Evolutionary conservation across 2,113 vertebrate genomes (phyloP).

Genomic region (Pollimyrus isidori): DNA sequence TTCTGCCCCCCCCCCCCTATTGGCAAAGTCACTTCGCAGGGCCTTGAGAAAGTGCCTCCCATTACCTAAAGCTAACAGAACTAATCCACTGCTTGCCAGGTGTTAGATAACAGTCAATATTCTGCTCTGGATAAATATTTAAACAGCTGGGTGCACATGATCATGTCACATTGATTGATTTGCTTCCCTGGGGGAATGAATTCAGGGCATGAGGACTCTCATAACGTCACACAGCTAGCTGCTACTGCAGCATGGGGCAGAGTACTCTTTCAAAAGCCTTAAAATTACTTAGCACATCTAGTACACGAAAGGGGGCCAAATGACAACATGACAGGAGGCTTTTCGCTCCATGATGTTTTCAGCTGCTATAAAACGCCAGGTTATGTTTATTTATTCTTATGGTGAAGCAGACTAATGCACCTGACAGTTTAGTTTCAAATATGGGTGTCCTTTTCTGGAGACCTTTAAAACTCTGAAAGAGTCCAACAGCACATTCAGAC

Average conservation of each 20-base stretch:
- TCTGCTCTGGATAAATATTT: slow-evolving; percentile 42
- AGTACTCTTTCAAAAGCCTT: not conserved
- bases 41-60: not conserved
- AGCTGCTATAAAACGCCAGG: slow-evolving; percentile 26
- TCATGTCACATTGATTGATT: slow-evolving; percentile 34
- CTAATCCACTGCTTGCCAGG: slow-evolving; percentile 39
- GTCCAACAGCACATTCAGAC: not conserved
- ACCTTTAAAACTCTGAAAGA: not conserved
- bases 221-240: not conserved
- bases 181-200: slow-evolving; percentile 26
- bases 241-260: not conserved
- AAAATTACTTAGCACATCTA: not conserved
- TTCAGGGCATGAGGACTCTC: slow-evolving; percentile 40
- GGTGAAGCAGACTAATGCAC: slow-evolving; percentile 57
- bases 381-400: slow-evolving; percentile 33
- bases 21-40: not conserved
- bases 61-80: slow-evolving; percentile 25
- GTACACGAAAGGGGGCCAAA: not conserved
- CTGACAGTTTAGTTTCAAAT: slow-evolving; percentile 70
- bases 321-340: not conserved
- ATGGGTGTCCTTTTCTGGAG: slow-evolving; percentile 51
- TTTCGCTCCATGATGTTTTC: slow-evolving; percentile 31
- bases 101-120: slow-evolving; percentile 34
- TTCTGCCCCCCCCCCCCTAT: not conserved
- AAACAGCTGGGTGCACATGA: slow-evolving; percentile 37